These are phyloP conservation scores for Thecophora atra DNA, from an alignment of 2,888 invertebrate genomes.

Conservation along the genomic window DNA sequence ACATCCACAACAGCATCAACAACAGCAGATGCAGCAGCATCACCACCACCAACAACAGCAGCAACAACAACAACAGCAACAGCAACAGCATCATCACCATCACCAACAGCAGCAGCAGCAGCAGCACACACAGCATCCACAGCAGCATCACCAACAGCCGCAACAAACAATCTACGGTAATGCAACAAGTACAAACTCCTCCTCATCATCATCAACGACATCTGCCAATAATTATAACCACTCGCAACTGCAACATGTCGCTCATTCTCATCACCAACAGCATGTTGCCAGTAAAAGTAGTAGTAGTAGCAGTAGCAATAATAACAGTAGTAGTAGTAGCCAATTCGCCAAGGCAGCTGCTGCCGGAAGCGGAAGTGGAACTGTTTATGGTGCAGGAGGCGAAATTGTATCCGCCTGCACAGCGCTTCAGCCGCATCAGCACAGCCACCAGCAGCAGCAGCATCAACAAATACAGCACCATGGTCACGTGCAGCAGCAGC, in stretches of 20 bases:
- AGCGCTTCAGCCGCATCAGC: constrained; percentile 44
- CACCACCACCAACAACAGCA: constrained; percentile 45
- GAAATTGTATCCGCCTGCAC: constrained; percentile 44
- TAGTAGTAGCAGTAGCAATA: constrained; percentile 46
- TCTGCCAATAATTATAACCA: constrained; percentile 43
- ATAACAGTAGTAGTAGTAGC: constrained; percentile 45
- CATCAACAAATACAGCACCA: constrained; percentile 45
- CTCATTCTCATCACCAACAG: constrained; percentile 37
- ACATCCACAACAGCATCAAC: constrained; percentile 66
- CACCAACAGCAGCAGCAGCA: constrained; percentile 67
- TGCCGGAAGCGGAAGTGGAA: constrained; percentile 55
- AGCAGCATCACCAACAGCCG: constrained; percentile 51
- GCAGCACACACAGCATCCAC: constrained; percentile 66
- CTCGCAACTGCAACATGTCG: constrained; percentile 40
- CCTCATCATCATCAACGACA: constrained; percentile 39
- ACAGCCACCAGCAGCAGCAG: constrained; percentile 42
- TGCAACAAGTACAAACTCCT: constrained; percentile 38
- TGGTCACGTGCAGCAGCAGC: constrained; percentile 27
- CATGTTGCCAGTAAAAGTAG: constrained; percentile 44
- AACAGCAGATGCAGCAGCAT: constrained; percentile 48
- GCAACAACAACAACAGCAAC: constrained; percentile 57
- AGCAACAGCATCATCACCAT: constrained; percentile 64
- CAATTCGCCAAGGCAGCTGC: constrained; percentile 48
- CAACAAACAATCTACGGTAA: constrained; percentile 45
- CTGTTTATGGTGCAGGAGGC: constrained; percentile 52